Base-by-base conservation (phyloP, 92 coral and sea anemone species). In the Chrysogorgia sp. region DNA sequence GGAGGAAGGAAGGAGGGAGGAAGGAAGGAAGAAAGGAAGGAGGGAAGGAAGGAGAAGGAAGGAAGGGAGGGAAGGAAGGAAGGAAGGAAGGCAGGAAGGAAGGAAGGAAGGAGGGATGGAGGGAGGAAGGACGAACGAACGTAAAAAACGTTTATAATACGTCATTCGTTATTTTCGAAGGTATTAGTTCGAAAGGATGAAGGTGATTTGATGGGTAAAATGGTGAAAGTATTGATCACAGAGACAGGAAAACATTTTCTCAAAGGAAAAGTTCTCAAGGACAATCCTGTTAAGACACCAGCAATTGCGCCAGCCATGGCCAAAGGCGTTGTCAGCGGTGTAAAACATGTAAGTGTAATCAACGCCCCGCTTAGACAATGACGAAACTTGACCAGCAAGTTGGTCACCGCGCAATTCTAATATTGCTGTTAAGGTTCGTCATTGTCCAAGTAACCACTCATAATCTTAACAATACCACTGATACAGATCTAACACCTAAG, bases 181-280 rank as follows among this genome's bases (percentile, higher is more conserved):
- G 98, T 94, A 52, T 85, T 94, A 10, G 96, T 94, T 45, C 92
- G 87, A 59, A 94, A 91, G 52, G 92, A 92, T 52, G 97, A 94
- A 67, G 98, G 98, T 6, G 87, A 91, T 29, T 85, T 94, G 58
- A 94, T 94, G 98, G 97, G 98, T 17, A 94, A 94, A 63, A 83
- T 92, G 88, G 88, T 91, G 63, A 86, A 91, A 37, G 98, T 87
- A 8, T 77, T 87, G 71, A 91, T 92, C 10, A 87, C 91, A 1
- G 81, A 90, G 3, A 82, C 97, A 8, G 98, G 98, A 22, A 92
- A 94, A 34, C 98, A 94, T 79, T 94, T 83, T 63, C 84, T 86
- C 47, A 90, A 89, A 32, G 98, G 96, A 17, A 89, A 81, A 34
- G 82, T 94, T 23, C 40, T 82, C 26, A 88, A 80, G 22, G 82